Evolutionary conservation across 1,140 invertebrate species (phyloP).

Genomic region (Palaemon carinicauda): DNA sequence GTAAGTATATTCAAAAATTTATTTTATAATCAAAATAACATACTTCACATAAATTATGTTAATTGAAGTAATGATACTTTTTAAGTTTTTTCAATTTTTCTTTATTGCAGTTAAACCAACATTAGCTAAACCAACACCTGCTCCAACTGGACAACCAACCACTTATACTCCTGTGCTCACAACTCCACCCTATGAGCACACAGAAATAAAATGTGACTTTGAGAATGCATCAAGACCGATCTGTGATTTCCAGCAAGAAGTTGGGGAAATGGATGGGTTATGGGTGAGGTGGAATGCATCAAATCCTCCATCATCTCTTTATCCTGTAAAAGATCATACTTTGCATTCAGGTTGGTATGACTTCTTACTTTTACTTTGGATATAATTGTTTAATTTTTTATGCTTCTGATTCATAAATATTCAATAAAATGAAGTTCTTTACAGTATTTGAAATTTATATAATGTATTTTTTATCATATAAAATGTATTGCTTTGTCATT

Average conservation of each 20-base stretch:
- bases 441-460: too few species aligned
- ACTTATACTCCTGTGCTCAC: not conserved
- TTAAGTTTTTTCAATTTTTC: too few species aligned
- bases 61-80: too few species aligned
- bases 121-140: not conserved
- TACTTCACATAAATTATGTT: too few species aligned
- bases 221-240: slow-evolving; percentile 12
- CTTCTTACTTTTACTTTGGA: not conserved
- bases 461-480: too few species aligned
- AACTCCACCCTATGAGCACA: not conserved
- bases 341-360: slow-evolving; percentile 6
- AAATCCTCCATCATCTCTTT: not conserved
- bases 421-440: too few species aligned
- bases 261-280: not conserved
- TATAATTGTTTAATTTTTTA: not conserved
- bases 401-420: not conserved
- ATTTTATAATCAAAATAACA: too few species aligned
- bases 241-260: slow-evolving; percentile 22
- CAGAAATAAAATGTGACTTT: slow-evolving; percentile 6
- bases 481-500: too few species aligned
- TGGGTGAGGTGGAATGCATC: slow-evolving; percentile 9
- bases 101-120: too few species aligned
- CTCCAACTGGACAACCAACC: not conserved
- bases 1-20: too few species aligned
- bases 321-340: slow-evolving; percentile 26